A percentile compares a stretch with the other conserved stretches of the same genome.
phyloP scores from a whole-genome alignment of 2,113 vertebrate species.

The Nothobranchius kuhntae region DNA sequence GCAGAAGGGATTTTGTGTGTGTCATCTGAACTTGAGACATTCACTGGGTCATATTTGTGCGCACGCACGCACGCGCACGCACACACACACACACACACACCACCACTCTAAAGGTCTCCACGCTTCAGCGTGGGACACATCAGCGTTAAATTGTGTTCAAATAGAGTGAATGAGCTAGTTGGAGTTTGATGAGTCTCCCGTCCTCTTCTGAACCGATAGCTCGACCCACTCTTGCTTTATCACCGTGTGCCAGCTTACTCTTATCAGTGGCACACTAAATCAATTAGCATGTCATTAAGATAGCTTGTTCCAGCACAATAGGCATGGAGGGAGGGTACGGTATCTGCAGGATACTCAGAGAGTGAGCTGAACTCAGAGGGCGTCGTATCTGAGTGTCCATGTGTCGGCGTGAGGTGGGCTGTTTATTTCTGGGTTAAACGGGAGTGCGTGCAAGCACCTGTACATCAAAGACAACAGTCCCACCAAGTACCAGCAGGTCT shows the following conservation, averaged over 20 bases:
- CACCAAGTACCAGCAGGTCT: slow-evolving; percentile 4
- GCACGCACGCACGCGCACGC: slow-evolving; percentile 13
- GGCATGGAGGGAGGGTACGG: slow-evolving; percentile 59
- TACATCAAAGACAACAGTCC: slow-evolving; percentile 13
- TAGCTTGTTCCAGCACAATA: slow-evolving; percentile 75
- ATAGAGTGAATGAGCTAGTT: slow-evolving; percentile 47
- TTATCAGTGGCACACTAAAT: slow-evolving; percentile 76
- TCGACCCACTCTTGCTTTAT: slow-evolving; percentile 68
- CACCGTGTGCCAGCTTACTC: slow-evolving; percentile 65
- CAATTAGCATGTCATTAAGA: slow-evolving; percentile 83
- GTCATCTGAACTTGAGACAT: slow-evolving; percentile 29
- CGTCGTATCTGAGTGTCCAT: slow-evolving; percentile 57
- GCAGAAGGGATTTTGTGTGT: slow-evolving; percentile 14
- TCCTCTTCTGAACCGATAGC: slow-evolving; percentile 63
- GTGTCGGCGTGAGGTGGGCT: slow-evolving; percentile 37
- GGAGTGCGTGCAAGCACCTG: slow-evolving; percentile 27
- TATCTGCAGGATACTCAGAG: slow-evolving; percentile 43
- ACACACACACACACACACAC: slow-evolving; percentile 23
- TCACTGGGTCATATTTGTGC: slow-evolving; percentile 17
- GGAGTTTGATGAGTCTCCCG: slow-evolving; percentile 65
- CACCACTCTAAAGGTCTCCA: slow-evolving; percentile 49
- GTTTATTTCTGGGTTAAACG: slow-evolving; percentile 31
- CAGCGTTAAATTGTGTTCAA: slow-evolving; percentile 64
- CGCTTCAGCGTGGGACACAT: slow-evolving; percentile 42
- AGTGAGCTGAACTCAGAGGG: slow-evolving; percentile 52